Evolutionary conservation across 2,888 invertebrate species (phyloP).

Genomic region (Drosophila mayaguana): DNA sequence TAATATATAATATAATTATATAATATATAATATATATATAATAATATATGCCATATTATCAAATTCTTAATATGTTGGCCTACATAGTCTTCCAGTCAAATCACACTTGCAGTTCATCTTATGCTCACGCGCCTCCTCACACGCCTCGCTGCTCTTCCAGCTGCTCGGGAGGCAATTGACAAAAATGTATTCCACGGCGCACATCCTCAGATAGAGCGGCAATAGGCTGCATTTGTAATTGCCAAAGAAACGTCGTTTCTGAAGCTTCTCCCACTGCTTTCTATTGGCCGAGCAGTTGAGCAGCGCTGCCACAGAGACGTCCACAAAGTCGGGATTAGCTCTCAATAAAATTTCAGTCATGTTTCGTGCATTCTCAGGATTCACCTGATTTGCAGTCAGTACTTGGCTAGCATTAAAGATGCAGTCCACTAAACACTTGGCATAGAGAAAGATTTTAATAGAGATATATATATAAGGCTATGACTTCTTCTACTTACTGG

Average conservation of each 20-base stretch:
- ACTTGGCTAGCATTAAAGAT: slow-evolving; percentile 49
- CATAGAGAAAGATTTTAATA: not conserved
- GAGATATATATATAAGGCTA: not conserved
- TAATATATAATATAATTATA: too few species aligned
- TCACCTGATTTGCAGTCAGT: slow-evolving; percentile 33
- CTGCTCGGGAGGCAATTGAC: slow-evolving; percentile 53
- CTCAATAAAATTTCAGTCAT: slow-evolving; percentile 42
- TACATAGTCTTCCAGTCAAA: slow-evolving; percentile 15
- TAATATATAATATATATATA: too few species aligned
- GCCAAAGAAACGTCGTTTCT: not conserved
- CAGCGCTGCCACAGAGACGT: slow-evolving; percentile 43
- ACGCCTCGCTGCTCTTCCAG: slow-evolving; percentile 49
- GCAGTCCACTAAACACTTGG: slow-evolving; percentile 59
- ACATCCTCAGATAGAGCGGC: slow-evolving; percentile 42
- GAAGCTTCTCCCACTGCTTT: slow-evolving; percentile 5
- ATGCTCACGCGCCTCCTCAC: slow-evolving; percentile 44
- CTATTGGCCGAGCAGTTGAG: slow-evolving; percentile 39
- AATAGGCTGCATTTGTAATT: slow-evolving; percentile 36
- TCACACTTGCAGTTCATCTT: slow-evolving; percentile 39
- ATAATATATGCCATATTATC: not conserved
- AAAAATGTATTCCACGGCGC: slow-evolving; percentile 42
- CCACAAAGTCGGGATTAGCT: slow-evolving; percentile 38
- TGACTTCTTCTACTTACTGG: slow-evolving; percentile 45
- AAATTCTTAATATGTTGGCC: not conserved
- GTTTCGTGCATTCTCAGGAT: slow-evolving; percentile 31